Percentiles rank a stretch among this genome's conserved stretches.
Evolutionary conservation across 2,888 invertebrate species (phyloP).

Genomic region (Carpatolechia fugitivella): DNA sequence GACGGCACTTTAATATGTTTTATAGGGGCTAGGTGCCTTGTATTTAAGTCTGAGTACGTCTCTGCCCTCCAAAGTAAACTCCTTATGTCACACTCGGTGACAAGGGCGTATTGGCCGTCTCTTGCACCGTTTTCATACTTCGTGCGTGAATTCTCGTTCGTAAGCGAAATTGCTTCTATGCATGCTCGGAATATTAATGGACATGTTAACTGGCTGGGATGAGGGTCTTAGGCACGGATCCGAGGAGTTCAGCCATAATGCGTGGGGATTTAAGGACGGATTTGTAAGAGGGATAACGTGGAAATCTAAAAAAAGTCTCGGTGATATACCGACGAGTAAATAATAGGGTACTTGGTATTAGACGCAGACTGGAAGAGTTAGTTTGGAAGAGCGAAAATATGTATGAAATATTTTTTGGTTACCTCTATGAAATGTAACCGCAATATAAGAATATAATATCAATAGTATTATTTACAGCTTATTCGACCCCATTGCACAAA

Average conservation of each 20-base stretch:
- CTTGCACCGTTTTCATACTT: slow-evolving; percentile 5
- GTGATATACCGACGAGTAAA: too few relatives aligned
- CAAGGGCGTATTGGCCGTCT: slow-evolving; percentile 33
- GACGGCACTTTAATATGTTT: too few relatives aligned
- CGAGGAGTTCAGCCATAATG: background rate
- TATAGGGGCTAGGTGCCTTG: too few relatives aligned
- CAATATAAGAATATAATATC: too few relatives aligned
- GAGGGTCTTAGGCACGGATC: background rate
- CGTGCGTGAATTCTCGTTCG: slow-evolving; percentile 8
- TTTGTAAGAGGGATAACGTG: background rate
- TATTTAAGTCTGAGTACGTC: background rate
- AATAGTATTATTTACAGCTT: too few relatives aligned
- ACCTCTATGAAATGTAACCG: too few relatives aligned
- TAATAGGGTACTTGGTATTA: too few relatives aligned
- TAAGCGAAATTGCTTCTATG: slow-evolving; percentile 8
- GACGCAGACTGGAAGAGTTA: too few relatives aligned
- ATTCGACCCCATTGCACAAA: too few relatives aligned
- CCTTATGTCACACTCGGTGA: slow-evolving; percentile 22
- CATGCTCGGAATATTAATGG: slow-evolving; percentile 10
- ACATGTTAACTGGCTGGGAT: background rate
- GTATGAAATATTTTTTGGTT: too few relatives aligned
- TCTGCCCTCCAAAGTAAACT: slow-evolving; percentile 7
- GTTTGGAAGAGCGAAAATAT: too few relatives aligned
- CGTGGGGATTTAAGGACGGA: background rate
- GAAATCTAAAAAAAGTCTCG: background rate